phyloP scores from a whole-genome alignment of 2,888 invertebrate genomes.

The Lamellibrachia satsuma region DNA sequence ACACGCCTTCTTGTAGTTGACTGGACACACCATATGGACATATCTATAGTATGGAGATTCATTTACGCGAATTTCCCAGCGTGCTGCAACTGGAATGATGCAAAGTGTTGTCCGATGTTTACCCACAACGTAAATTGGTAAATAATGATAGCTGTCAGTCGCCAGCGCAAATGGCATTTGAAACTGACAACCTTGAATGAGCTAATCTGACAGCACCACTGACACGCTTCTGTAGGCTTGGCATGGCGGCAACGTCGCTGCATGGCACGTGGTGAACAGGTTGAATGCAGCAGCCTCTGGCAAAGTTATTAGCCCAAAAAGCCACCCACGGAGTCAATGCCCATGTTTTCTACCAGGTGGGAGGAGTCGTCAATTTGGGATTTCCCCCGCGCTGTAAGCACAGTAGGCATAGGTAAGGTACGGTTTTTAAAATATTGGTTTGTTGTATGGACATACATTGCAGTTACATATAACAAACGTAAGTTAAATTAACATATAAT shows the following conservation, averaged over 20 bases:
- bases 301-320: background rate
- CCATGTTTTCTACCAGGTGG: background rate
- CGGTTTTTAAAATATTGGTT: too few relatives aligned
- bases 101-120: background rate
- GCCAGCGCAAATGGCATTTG: background rate
- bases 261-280: background rate
- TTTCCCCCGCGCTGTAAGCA: background rate
- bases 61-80: too few relatives aligned
- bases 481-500: too few relatives aligned
- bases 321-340: background rate
- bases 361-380: background rate
- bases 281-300: background rate
- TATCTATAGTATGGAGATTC: background rate
- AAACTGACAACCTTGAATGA: background rate
- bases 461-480: too few relatives aligned
- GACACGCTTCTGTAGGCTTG: background rate
- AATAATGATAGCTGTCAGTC: background rate
- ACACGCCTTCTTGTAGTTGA: background rate
- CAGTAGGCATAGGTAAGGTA: too few relatives aligned
- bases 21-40: background rate
- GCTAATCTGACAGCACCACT: background rate
- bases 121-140: background rate
- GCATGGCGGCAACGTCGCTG: background rate
- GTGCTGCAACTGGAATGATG: too few relatives aligned
- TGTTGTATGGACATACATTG: too few relatives aligned